Conservation (phyloP, 2,113 vertebrate genomes). For the Tyrannus savana region DNA sequence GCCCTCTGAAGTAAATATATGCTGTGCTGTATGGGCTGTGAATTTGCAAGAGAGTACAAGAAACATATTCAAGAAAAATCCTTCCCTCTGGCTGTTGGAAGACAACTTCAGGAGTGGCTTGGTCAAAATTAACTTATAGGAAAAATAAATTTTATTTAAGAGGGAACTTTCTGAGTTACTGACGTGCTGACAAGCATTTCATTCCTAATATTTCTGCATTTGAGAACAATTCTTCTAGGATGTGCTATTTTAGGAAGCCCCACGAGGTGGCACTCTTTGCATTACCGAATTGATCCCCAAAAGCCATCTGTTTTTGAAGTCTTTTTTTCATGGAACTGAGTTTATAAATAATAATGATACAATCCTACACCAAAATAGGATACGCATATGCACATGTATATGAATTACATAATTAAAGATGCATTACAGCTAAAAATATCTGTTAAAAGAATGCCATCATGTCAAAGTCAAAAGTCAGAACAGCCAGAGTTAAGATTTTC, state of each 20-base stretch:
- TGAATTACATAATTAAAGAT: constrained; percentile 51
- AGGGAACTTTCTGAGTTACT: not conserved
- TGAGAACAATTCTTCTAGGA: not conserved
- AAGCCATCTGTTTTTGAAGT: not conserved
- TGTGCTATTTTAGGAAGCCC: not conserved
- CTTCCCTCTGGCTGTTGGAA: not conserved
- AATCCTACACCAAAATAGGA: constrained; percentile 19
- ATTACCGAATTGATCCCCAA: not conserved
- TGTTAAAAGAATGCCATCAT: not conserved
- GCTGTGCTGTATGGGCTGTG: not conserved
- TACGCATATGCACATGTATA: constrained; percentile 14
- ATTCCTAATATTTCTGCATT: not conserved
- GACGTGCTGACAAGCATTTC: not conserved
- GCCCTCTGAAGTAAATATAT: not conserved
- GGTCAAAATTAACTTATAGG: not conserved
- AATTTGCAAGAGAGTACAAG: not conserved
- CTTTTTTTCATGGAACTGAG: not conserved
- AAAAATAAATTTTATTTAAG: not conserved
- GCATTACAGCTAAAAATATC: constrained; percentile 36
- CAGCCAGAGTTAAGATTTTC: constrained; percentile 5
- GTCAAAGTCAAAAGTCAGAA: constrained; percentile 23
- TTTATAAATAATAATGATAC: constrained; percentile 50
- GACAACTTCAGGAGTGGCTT: not conserved
- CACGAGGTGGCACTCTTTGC: constrained; percentile 47
- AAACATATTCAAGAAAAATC: not conserved